Evolutionary conservation across 2,113 vertebrate genomes (phyloP).

Genomic region (Pedetes capensis): DNA sequence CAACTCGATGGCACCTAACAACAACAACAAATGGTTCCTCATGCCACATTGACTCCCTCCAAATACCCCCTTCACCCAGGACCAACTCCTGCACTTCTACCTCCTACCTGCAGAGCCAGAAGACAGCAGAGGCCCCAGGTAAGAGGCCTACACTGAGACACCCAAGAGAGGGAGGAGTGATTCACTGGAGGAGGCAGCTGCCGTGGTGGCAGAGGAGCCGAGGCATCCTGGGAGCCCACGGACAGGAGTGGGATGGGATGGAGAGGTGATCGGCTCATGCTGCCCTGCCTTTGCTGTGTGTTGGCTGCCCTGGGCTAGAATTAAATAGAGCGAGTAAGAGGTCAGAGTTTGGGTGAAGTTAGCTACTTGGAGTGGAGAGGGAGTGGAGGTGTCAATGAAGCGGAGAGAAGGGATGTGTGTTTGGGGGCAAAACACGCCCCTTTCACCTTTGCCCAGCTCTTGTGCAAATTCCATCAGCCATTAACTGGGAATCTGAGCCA

Average conservation of each 20-base stretch:
- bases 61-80: neutral
- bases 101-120: constrained; percentile 85
- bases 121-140: constrained; percentile 79
- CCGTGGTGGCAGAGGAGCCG: neutral
- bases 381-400: constrained; percentile 51
- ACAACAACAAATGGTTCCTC: no score
- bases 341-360: constrained; percentile 45
- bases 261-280: constrained; percentile 46
- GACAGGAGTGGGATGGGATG: neutral
- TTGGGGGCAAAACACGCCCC: constrained; percentile 32
- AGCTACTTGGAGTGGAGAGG: neutral
- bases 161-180: constrained; percentile 25
- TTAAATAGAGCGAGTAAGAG: constrained; percentile 1
- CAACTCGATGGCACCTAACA: no score
- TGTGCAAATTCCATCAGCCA: constrained; percentile 72
- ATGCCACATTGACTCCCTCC: neutral
- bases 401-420: constrained; percentile 52
- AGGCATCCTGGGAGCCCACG: neutral
- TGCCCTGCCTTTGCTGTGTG: constrained; percentile 28
- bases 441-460: constrained; percentile 78
- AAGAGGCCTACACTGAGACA: neutral
- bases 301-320: neutral
- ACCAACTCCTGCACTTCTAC: neutral
- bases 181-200: neutral
- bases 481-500: no score